phyloP scores from a whole-genome alignment of 2,888 invertebrate genomes.

The Euplagia quadripunctaria region DNA sequence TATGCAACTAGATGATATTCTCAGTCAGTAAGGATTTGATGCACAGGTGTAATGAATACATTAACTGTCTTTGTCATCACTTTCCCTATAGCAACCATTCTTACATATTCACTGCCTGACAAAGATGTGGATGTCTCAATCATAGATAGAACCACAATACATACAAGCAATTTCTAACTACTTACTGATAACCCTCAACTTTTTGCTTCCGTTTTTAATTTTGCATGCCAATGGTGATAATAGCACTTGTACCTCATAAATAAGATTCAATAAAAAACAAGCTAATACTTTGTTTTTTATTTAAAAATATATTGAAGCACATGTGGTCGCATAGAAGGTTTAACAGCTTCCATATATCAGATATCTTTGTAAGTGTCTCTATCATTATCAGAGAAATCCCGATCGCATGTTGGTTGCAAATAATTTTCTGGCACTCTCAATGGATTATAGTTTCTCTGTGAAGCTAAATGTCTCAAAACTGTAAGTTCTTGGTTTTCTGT shows the following conservation, averaged over 20 bases:
- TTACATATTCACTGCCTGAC: not conserved
- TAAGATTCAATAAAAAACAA: not conserved
- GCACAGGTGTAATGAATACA: too few species aligned
- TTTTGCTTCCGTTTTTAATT: too few species aligned
- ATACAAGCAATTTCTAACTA: not conserved
- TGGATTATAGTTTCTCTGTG: constrained; percentile 72
- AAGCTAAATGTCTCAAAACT: constrained; percentile 61
- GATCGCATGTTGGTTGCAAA: constrained; percentile 51
- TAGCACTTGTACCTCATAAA: too few species aligned
- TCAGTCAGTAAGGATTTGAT: too few species aligned
- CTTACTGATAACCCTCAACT: too few species aligned
- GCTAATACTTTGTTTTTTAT: not conserved
- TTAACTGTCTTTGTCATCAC: too few species aligned
- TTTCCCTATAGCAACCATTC: too few species aligned
- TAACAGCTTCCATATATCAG: not conserved
- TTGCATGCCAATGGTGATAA: too few species aligned
- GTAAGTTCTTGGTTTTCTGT: constrained; percentile 60
- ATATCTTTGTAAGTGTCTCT: not conserved
- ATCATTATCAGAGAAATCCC: not conserved
- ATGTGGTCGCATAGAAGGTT: not conserved
- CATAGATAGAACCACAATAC: not conserved
- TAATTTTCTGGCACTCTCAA: constrained; percentile 65
- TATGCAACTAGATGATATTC: too few species aligned
- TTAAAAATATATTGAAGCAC: not conserved
- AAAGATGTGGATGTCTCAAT: not conserved